Base-by-base conservation (phyloP, 2,113 vertebrate genomes). In the Saccopteryx leptura region DNA sequence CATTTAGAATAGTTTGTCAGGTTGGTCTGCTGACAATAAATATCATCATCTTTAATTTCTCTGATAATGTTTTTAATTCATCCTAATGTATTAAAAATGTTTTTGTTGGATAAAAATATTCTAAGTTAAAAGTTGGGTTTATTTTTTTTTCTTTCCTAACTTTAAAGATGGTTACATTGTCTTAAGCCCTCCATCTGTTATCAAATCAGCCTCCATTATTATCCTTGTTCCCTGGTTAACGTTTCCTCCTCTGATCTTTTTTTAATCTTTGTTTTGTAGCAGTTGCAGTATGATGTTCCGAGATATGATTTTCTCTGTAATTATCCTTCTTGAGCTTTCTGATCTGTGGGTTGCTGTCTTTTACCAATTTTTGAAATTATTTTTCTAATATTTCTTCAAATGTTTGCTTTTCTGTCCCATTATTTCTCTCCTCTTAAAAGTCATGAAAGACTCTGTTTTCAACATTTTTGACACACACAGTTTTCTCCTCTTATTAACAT, bases 1-100 rank as follows among this genome's bases (percentile, higher is more conserved):
- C 48, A 28, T 92, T 50, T 71, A 85, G 85, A 24, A 9, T 89
- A 75, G 68, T 90, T 69, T 81, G 28, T 39, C 31, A 28, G 18
- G 11, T 69, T 39, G 24, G 19, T 69, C 66, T 71, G 11, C 68
- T 76, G 76, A 74, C 33, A 65, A 83, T 48, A 65, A 72, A 56
- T 68, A n/a, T 54, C 54, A 78, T 33, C 84, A 85, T 85, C 61
- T 80, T 83, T 89, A 12, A 60, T 71, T 93, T 86, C 60, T 58
- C 85, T 85, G 46, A 88, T 75, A 24, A 63, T 75, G 9, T 11
- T 81, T 81, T 63, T 50, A 80, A 63, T 75, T 95, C 26, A 81
- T 24, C 65, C n/a, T 89, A 33, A 86, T 87, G 83, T 80, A 58
- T 91, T 21, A 15, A 54, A 82, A 83, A 31, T 78, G 33, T 60